A percentile compares a stretch with the other conserved stretches of the same genome.
Evolutionary conservation across 2,113 vertebrate genomes (phyloP).

Genomic region (Opisthocomus hoazin): DNA sequence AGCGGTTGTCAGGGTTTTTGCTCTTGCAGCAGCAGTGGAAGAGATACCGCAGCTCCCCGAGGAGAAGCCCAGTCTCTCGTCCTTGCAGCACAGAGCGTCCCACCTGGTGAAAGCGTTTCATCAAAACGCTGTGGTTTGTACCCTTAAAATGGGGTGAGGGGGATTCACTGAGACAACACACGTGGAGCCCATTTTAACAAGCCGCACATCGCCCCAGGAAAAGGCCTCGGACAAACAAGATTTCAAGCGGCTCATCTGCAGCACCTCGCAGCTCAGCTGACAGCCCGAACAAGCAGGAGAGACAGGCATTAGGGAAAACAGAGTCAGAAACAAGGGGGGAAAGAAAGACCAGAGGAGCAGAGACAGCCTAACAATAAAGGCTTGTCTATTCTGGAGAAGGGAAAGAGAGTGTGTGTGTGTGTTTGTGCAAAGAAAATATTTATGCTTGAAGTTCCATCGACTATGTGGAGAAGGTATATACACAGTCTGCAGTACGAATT

Average conservation of each 20-base stretch:
- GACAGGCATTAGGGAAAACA: neutral
- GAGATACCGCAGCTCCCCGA: neutral
- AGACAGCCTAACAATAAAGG: neutral
- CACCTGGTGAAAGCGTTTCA: rapidly evolving
- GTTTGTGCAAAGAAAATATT: neutral
- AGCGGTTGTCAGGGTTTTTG: neutral
- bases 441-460: neutral
- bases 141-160: neutral
- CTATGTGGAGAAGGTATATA: neutral
- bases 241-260: neutral
- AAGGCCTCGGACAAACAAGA: neutral
- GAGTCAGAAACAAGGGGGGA: neutral
- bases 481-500: neutral
- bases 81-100: neutral
- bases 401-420: neutral
- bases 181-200: neutral
- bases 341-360: neutral
- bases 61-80: neutral
- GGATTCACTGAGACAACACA: neutral
- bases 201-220: neutral
- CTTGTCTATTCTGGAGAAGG: neutral
- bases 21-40: neutral
- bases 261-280: neutral
- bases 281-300: neutral
- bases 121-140: neutral